Evolutionary conservation across 2,113 vertebrate genomes (phyloP).

Genomic region (Aptenodytes patagonicus): DNA sequence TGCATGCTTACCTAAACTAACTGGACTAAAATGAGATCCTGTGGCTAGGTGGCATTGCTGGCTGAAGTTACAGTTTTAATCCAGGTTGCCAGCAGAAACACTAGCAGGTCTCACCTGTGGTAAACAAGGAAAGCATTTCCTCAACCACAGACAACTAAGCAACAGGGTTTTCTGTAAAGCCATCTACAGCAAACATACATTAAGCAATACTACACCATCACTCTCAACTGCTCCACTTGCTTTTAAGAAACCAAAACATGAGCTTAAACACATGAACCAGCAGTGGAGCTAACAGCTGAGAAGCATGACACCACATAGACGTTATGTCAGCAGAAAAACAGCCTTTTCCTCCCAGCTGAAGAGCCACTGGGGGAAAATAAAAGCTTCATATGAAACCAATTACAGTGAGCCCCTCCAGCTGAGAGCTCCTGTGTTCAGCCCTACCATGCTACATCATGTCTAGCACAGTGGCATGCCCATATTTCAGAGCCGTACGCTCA

Average conservation of each 20-base stretch:
- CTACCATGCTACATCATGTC: neutral
- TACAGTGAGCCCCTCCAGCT: neutral
- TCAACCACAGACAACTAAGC: neutral
- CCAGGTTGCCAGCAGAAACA: neutral
- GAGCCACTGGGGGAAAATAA: neutral
- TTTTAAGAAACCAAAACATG: neutral
- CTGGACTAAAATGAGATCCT: rapidly evolving
- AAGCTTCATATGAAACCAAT: neutral
- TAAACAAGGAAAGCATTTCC: neutral
- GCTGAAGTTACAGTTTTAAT: neutral
- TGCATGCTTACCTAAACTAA: neutral
- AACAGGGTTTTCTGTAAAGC: neutral
- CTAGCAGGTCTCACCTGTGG: neutral
- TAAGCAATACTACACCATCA: neutral
- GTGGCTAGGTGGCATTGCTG: neutral
- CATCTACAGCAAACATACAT: neutral
- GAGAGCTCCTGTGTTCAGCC: neutral
- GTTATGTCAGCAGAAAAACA: neutral
- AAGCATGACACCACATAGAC: neutral
- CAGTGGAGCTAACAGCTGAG: neutral
- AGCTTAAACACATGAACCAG: neutral
- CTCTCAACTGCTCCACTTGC: neutral
- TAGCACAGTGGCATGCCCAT: rapidly evolving
- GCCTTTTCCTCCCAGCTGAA: neutral
- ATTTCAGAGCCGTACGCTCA: rapidly evolving